phyloP scores from a whole-genome alignment of 2,113 vertebrate species.

The Puffinus mauretanicus region DNA sequence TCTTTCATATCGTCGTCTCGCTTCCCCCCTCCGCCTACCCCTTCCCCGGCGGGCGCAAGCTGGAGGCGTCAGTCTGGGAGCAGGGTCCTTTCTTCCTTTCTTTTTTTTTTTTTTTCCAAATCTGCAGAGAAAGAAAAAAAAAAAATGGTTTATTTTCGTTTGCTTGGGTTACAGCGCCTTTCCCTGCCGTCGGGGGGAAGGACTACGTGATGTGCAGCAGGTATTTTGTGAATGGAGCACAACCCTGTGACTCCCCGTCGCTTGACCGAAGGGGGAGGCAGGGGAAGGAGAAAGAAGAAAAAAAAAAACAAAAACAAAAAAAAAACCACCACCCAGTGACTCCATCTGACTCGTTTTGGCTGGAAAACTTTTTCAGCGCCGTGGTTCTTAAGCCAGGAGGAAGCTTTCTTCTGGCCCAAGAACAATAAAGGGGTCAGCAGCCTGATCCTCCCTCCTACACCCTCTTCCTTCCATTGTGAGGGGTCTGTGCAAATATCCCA shows the following conservation, averaged over 20 bases:
- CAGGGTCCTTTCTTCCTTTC: constrained; percentile 19
- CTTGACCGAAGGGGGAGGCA: constrained; percentile 38
- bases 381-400: constrained; percentile 70
- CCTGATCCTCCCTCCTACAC: constrained; percentile 79
- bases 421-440: constrained; percentile 87
- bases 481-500: constrained; percentile 67
- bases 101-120: background rate
- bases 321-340: constrained; percentile 54
- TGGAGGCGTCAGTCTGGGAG: constrained; percentile 45
- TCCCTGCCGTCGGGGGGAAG: constrained; percentile 19
- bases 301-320: background rate
- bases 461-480: constrained; percentile 91
- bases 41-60: background rate
- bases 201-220: constrained; percentile 84
- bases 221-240: constrained; percentile 75
- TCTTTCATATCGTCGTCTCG: background rate
- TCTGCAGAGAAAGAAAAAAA: background rate
- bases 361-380: constrained; percentile 61
- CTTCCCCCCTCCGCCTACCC: background rate
- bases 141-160: constrained; percentile 67
- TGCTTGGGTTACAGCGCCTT: constrained; percentile 48
- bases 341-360: constrained; percentile 63
- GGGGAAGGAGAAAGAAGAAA: constrained; percentile 35
- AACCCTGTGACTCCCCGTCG: constrained; percentile 62
- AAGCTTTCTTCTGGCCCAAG: constrained; percentile 80